Percentiles rank a stretch among this genome's conserved stretches.
Evolutionary conservation across 2,113 vertebrate species (phyloP).

Genomic region (Orthonyx spaldingii): DNA sequence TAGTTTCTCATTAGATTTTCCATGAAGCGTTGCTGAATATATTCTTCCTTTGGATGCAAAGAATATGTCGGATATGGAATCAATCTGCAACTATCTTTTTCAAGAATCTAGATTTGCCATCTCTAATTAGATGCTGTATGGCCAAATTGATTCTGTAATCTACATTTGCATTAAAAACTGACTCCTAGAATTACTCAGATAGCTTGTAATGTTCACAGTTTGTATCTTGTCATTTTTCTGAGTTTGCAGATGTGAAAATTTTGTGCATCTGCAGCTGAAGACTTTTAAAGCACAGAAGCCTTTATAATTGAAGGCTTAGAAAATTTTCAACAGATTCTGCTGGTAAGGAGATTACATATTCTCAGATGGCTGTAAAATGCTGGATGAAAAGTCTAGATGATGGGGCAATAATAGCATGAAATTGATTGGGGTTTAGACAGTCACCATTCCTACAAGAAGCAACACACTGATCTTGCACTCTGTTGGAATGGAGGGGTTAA

Average conservation of each 20-base stretch:
- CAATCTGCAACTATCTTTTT: neutral
- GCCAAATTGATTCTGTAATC: slow-evolving; percentile 20
- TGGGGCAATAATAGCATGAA: neutral
- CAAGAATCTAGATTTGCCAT: neutral
- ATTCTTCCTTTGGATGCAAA: neutral
- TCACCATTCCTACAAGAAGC: neutral
- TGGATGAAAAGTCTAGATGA: neutral
- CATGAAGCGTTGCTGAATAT: neutral
- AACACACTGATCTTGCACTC: neutral
- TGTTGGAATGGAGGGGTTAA: neutral
- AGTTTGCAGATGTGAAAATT: slow-evolving; percentile 42
- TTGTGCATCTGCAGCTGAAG: slow-evolving; percentile 36
- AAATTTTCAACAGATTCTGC: slow-evolving; percentile 2
- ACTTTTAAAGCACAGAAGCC: neutral
- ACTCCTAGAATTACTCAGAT: slow-evolving; percentile 21
- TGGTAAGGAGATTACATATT: slow-evolving; percentile 23
- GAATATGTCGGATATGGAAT: neutral
- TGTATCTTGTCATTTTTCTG: neutral
- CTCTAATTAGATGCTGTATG: slow-evolving; percentile 25
- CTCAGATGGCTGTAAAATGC: neutral
- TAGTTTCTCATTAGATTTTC: slow-evolving; percentile 1
- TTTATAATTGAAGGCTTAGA: slow-evolving; percentile 38
- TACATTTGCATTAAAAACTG: slow-evolving; percentile 52
- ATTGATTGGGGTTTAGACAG: neutral
- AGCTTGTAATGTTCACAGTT: slow-evolving; percentile 16